Conservation (phyloP, 1,140 invertebrate genomes). For the Campoletis sonorensis region DNA sequence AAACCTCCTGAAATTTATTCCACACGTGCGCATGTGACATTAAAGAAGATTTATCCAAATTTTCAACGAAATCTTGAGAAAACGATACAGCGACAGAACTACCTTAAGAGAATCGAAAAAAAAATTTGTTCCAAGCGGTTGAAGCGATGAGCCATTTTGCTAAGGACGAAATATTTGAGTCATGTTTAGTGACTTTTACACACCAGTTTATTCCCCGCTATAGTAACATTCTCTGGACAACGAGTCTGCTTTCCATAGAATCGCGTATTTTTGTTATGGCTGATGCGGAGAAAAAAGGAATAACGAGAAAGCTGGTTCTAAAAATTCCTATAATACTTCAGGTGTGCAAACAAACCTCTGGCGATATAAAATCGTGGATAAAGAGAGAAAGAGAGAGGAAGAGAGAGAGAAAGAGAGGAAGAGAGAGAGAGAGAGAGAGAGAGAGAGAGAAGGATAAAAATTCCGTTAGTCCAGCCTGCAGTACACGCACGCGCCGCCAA, state of each 20-base stretch:
- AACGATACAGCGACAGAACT: too few relatives aligned
- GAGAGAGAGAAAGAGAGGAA: too few relatives aligned
- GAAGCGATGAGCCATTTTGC: too few relatives aligned
- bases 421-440: conserved; percentile 43
- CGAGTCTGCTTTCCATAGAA: not conserved
- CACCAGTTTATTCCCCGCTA: too few relatives aligned
- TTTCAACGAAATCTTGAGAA: too few relatives aligned
- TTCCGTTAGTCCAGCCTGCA: conserved; percentile 45
- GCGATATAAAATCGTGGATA: conserved; percentile 64
- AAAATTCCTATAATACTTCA: conserved; percentile 60
- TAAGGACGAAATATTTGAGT: too few relatives aligned
- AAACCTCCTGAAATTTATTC: too few relatives aligned
- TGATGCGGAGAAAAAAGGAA: conserved; percentile 36
- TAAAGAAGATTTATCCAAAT: too few relatives aligned
- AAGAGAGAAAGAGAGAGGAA: conserved; percentile 14
- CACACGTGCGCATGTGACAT: too few relatives aligned
- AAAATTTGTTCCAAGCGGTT: too few relatives aligned
- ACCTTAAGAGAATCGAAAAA: too few relatives aligned
- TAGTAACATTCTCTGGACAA: not conserved
- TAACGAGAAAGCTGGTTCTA: conserved; percentile 18
- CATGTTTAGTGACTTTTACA: too few relatives aligned
- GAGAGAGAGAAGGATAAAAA: conserved; percentile 55
- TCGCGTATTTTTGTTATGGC: conserved; percentile 19
- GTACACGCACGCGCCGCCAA: conserved; percentile 59
- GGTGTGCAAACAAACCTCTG: conserved; percentile 74